Conservation (phyloP, 2,888 invertebrate genomes). For the Eutolmus rufibarbis region DNA sequence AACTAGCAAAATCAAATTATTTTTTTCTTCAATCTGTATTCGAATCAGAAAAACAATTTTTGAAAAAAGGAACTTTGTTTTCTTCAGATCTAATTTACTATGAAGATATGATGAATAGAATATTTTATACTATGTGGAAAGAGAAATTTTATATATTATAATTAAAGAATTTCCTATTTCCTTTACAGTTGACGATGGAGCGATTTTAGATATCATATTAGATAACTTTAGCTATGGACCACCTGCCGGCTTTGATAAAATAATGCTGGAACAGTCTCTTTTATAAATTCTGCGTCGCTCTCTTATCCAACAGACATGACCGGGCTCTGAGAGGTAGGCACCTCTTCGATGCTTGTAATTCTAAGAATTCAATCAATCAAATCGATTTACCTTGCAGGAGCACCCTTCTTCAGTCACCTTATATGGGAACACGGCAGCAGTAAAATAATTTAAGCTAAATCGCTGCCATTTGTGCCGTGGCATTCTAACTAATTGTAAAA, state of each 20-base stretch:
- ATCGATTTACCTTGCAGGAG: not conserved
- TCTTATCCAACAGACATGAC: not conserved
- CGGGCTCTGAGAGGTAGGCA: not conserved
- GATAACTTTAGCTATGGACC: slow-evolving; percentile 86
- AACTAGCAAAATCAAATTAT: too few species aligned
- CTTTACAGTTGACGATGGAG: slow-evolving; percentile 93
- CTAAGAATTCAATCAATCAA: not conserved
- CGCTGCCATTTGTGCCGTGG: not conserved
- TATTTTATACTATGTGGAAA: too few species aligned
- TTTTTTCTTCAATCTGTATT: not conserved
- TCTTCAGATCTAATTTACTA: too few species aligned
- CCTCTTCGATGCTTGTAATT: not conserved
- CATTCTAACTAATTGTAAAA: not conserved
- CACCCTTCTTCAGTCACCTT: not conserved
- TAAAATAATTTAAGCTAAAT: not conserved
- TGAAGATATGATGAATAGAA: too few species aligned
- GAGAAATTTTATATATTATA: too few species aligned
- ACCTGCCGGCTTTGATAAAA: slow-evolving; percentile 89
- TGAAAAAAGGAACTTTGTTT: too few species aligned
- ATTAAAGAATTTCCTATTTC: slow-evolving; percentile 45
- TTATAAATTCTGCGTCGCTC: slow-evolving; percentile 69
- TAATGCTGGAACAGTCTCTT: slow-evolving; percentile 95
- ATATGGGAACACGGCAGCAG: not conserved
- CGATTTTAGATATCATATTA: slow-evolving; percentile 93
- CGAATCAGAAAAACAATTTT: not conserved